These are phyloP conservation scores for Stichopus horrens DNA, from an alignment of 53 echinoderm and acorn worm genomes.

Conservation along the genomic window DNA sequence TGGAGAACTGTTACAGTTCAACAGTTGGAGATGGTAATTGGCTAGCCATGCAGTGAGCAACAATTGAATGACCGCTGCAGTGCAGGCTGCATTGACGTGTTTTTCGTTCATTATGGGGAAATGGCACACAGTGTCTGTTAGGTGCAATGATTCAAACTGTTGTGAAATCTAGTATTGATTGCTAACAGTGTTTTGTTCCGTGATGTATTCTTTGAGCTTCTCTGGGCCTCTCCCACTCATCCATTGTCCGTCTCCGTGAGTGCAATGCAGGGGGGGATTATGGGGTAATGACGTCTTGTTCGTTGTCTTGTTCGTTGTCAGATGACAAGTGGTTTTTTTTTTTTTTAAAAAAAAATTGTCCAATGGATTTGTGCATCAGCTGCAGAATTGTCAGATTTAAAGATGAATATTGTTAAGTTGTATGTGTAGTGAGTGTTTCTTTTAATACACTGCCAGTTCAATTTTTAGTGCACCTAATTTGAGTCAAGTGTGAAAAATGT, in stretches of 20 bases:
- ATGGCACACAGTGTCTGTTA: neutral
- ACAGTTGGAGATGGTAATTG: slow-evolving; percentile 4
- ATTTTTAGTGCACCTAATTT: no score
- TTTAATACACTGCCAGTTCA: no score
- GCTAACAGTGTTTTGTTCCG: neutral
- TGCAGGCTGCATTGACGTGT: neutral
- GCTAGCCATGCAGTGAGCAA: slow-evolving; percentile 6
- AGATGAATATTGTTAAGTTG: no score
- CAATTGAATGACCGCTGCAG: neutral
- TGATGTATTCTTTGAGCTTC: neutral
- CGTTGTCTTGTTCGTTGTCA: no score
- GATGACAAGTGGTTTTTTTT: no score
- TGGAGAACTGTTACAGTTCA: no score
- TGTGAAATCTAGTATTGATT: slow-evolving; percentile 26
- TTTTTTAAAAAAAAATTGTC: no score
- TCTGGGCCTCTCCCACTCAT: neutral
- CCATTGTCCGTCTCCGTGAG: neutral
- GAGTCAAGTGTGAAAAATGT: no score
- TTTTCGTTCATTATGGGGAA: neutral
- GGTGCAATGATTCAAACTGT: slow-evolving; percentile 1
- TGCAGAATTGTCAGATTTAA: no score
- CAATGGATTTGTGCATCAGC: no score
- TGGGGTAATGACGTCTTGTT: neutral
- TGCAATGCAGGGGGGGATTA: neutral
- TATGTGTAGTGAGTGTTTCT: no score